Percentiles rank a stretch among this genome's conserved stretches.
Conservation (phyloP, 2,888 invertebrate genomes). For the Phania funesta region DNA sequence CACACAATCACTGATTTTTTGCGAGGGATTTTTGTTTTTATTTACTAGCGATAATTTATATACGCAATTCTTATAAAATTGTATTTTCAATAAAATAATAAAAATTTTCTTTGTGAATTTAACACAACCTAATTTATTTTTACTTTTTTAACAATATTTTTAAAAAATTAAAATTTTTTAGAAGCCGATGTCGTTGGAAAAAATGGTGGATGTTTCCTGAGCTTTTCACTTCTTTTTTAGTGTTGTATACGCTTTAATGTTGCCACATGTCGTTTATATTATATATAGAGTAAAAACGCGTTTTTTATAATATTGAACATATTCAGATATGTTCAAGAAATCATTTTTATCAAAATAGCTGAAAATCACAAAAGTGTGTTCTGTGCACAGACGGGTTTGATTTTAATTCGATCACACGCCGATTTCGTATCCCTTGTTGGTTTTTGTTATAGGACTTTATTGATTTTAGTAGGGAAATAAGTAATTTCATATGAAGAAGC, state of each 20-base stretch:
- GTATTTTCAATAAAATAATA: neutral
- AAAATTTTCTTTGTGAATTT: neutral
- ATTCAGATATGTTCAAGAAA: too few species aligned
- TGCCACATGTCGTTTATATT: slow-evolving; percentile 3
- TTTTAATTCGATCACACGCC: too few species aligned
- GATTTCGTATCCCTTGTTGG: too few species aligned
- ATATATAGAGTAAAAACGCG: neutral
- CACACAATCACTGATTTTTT: slow-evolving; percentile 56
- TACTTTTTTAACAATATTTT: slow-evolving; percentile 13
- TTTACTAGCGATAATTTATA: neutral
- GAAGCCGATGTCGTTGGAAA: slow-evolving; percentile 62
- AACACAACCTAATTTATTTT: slow-evolving; percentile 9
- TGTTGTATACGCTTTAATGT: slow-evolving; percentile 27
- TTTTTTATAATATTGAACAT: neutral
- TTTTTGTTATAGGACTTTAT: too few species aligned
- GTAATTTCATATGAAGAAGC: too few species aligned
- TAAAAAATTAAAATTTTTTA: slow-evolving; percentile 39
- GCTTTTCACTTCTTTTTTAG: slow-evolving; percentile 24
- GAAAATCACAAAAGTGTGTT: too few species aligned
- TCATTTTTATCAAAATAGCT: too few species aligned
- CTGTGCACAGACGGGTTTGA: too few species aligned
- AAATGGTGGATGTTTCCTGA: slow-evolving; percentile 41
- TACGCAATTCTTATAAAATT: neutral
- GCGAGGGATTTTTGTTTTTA: slow-evolving; percentile 51
- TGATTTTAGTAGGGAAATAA: too few species aligned